Base-by-base conservation (phyloP, 2,888 invertebrate species). In the Papilio protenor region DNA sequence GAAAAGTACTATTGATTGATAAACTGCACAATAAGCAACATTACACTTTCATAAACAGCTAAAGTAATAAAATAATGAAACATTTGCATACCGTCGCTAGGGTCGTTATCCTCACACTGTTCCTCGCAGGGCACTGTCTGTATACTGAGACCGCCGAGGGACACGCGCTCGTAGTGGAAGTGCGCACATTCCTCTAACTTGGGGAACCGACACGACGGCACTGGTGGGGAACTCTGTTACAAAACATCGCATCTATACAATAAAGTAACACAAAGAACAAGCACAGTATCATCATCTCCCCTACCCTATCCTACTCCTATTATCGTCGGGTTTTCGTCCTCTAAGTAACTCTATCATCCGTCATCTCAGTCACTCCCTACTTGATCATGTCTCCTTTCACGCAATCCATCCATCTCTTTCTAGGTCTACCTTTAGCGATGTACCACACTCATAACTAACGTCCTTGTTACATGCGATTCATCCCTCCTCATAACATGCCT, bases 121-220 rank as follows among this genome's bases (percentile, higher is more conserved):
- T 87, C 88, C 55, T 89, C 89, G 84, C 92, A 85, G 76, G 94
- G 89, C 81, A 89, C 87, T 1, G 88, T 85, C 84, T 92, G 91
- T 55, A 96, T 95, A 40, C 93, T 91, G 70, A 97, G 94, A 0
- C 97, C 96, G n/a, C 98, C 97, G 82, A 99, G 95, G 83, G 98
- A 97, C 23, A 99, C 99, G 82, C 98, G 96, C 88, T 99, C 99
- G 93, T 99, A 99, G 93, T 99, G 99, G 93, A 99, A 99, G 91
- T 99, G 99, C 8, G 99, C 99, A 93, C 99, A 99, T 89, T 99
- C 99, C 91, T 99, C 98, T 80, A 99, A 95, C 79, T 94, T 94
- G 0, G 94, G 94, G 82, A 94, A 94, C 0, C 94, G 87, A 69
- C 94, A 94, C 0, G 91, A 82, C 0, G 90, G 84, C 6, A 87